Evolutionary conservation across 2,113 vertebrate species (phyloP), one percentile per base, ranked within the genome.

Genomic region (human): DNA sequence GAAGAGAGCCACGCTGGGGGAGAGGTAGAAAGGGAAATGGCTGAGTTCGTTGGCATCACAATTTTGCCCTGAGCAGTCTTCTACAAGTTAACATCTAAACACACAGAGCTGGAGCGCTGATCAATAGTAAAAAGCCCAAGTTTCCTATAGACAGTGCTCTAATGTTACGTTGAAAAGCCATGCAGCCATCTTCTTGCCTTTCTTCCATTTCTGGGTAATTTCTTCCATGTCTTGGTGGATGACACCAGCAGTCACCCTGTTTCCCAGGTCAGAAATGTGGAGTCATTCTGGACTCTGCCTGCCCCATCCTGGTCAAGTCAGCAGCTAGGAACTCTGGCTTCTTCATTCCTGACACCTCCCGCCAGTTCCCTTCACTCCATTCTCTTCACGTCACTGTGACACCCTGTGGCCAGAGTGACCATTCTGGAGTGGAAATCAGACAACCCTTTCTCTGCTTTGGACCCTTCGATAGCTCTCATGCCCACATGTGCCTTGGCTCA

Each of bases 401-500:
- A 10, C 72, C 20, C 40, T 1, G 0, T 35, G 3, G 23, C 45
- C 76, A 20, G 2, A 38, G 57, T 32, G 70, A 4, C 68, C 23
- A 1, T 76, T 45, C 68, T 76, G 70, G 78, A 76, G 38, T 68
- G 57, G 7, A 27, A 55, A n/a, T n/a, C 45, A 73, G 66, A 75
- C 4, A 20, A 8, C 23, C 43, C 10, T 48, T 52, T 48, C 61
- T 30, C 3, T 16, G 8, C 14, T 64, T n/a, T 25, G 84, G 84
- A 55, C 64, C 5, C 55, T 55, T 45, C 1, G 3, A 32, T 64
- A 43, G 35, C 30, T 80, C 5, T 78, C 0, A 0, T 48, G 48
- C 32, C 18, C 78, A 82, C 38, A 2, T 25, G 2, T 22, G 40
- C 43, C 48, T 59, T 8, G 40, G 59, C 14, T 78, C 40, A 40